These are phyloP conservation scores for Lophura nycthemera DNA, from an alignment of 2,113 vertebrate species.

Conservation along the genomic window DNA sequence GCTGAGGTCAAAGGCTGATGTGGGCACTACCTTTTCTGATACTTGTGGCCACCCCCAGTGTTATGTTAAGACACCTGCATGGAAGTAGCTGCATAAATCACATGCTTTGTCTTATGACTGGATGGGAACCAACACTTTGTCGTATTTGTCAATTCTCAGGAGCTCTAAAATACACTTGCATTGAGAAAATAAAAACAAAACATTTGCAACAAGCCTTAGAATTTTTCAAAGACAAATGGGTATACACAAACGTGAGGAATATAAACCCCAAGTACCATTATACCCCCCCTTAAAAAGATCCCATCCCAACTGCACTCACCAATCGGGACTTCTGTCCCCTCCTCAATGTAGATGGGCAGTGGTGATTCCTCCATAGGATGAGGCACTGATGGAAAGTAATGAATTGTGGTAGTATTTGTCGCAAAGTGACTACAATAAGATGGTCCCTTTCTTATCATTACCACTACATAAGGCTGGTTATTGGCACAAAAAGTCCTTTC, in stretches of 20 bases:
- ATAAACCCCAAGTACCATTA: conserved; percentile 54
- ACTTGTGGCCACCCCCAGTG: background rate
- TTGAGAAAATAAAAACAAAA: conserved; percentile 11
- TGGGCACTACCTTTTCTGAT: background rate
- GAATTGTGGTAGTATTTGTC: conserved; percentile 77
- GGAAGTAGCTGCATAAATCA: background rate
- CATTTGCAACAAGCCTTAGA: conserved; percentile 52
- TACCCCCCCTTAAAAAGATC: conserved; percentile 65
- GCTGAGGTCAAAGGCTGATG: background rate
- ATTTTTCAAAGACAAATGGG: conserved; percentile 36
- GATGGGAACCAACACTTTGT: background rate
- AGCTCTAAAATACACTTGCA: background rate
- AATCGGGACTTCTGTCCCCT: conserved; percentile 74
- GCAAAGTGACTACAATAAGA: conserved; percentile 71
- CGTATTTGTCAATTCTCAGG: background rate
- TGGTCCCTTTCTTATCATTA: conserved; percentile 68
- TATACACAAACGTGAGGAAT: conserved; percentile 49
- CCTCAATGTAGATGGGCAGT: conserved; percentile 78
- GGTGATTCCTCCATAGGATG: conserved; percentile 78
- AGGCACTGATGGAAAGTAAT: conserved; percentile 80
- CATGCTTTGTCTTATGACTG: background rate
- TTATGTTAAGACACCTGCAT: background rate
- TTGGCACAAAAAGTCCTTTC: conserved; percentile 25
- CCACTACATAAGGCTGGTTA: conserved; percentile 46
- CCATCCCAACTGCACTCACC: conserved; percentile 76